Percentiles rank a stretch among this genome's conserved stretches.
Conservation (phyloP, 1,140 invertebrate genomes). For the Sarcophaga bullata region DNA sequence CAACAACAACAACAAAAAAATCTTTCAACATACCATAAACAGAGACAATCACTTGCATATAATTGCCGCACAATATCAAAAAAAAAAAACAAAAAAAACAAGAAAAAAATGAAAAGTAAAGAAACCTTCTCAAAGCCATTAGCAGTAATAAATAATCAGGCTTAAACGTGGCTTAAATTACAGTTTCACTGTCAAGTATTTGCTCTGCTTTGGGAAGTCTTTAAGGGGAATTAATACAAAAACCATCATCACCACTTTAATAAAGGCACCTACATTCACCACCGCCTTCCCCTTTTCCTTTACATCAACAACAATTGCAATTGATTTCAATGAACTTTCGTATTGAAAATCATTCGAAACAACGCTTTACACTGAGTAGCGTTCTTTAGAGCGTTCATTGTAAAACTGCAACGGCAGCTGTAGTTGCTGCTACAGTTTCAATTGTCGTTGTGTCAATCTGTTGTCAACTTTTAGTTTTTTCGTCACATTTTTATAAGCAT, state of each 20-base stretch:
- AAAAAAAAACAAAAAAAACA: background rate
- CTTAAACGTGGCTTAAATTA: background rate
- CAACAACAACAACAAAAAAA: background rate
- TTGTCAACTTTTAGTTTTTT: background rate
- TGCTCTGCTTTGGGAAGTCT: background rate
- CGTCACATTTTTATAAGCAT: background rate
- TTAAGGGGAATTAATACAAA: background rate
- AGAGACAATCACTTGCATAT: slow-evolving; percentile 23
- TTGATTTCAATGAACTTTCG: background rate
- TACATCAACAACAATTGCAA: background rate
- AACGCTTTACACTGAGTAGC: no score
- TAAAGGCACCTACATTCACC: background rate
- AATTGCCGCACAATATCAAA: slow-evolving; percentile 1
- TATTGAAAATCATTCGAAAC: no score
- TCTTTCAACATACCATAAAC: slow-evolving; percentile 9
- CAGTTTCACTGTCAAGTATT: background rate
- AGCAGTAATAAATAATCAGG: slow-evolving; percentile 4
- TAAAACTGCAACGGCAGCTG: background rate
- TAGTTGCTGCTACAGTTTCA: background rate
- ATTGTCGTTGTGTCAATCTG: slow-evolving; percentile 11
- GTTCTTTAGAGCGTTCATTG: background rate
- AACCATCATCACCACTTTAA: no score
- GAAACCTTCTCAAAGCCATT: slow-evolving; percentile 3
- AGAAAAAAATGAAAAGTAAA: background rate
- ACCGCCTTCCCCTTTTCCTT: background rate